Evolutionary conservation across 2,888 invertebrate genomes (phyloP).

Genomic region (Abscondita cerata): DNA sequence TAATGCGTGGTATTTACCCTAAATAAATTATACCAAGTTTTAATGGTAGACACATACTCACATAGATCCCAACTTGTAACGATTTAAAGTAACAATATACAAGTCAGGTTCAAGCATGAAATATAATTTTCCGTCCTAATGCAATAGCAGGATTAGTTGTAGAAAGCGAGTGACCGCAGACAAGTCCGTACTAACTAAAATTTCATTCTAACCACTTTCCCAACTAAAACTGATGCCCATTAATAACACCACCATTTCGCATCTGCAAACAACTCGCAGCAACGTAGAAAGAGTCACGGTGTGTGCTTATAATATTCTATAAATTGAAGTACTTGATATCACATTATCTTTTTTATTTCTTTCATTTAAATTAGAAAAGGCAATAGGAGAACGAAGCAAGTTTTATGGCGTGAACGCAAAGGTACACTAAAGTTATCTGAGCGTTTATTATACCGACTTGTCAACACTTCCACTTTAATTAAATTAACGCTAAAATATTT

Average conservation of each 20-base stretch:
- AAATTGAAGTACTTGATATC: background rate
- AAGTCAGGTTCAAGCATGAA: background rate
- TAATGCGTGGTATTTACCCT: too few species aligned
- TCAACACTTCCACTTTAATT: slow-evolving; percentile 38
- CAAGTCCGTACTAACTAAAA: slow-evolving; percentile 27
- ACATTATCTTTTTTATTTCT: background rate
- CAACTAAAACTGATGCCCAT: slow-evolving; percentile 30
- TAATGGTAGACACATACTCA: too few species aligned
- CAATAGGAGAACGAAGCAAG: background rate
- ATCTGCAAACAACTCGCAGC: slow-evolving; percentile 27
- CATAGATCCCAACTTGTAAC: too few species aligned
- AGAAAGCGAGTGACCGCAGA: slow-evolving; percentile 24
- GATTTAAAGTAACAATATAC: too few species aligned
- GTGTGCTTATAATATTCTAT: background rate
- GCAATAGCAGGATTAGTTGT: slow-evolving; percentile 3
- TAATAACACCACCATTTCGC: slow-evolving; percentile 36
- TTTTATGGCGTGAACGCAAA: slow-evolving; percentile 25
- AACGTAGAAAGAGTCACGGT: slow-evolving; percentile 17
- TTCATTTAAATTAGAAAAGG: background rate
- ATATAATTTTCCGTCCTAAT: background rate
- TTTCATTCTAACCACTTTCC: slow-evolving; percentile 19
- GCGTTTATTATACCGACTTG: slow-evolving; percentile 32
- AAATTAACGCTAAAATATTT: slow-evolving; percentile 40
- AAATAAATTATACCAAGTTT: too few species aligned
- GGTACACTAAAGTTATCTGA: slow-evolving; percentile 27